Evolutionary conservation across 2,113 vertebrate species (phyloP), one percentile per base, ranked within the genome.

Genomic region (western clawed frog (Xenopus tropicalis)): DNA sequence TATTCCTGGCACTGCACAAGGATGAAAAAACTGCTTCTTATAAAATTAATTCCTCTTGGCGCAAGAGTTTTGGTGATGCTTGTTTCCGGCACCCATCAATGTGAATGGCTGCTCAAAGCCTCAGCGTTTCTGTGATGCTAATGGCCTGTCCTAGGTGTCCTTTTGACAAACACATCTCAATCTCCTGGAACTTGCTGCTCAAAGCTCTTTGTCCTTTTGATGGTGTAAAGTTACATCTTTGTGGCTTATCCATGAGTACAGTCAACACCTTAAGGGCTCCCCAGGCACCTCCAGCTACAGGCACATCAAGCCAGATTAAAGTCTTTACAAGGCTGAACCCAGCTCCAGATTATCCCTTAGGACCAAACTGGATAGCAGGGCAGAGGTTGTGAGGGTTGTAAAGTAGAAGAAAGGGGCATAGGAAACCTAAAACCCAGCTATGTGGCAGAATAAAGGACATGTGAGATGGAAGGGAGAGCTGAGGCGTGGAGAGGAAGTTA

Each of bases 401-500:
- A 52, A 62, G 16, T 17, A 62, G 72, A 51, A 61, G 16, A 59
- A 51, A 59, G 59, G 58, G 73, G 46, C 25, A 51, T 4, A 44
- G 43, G 73, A 56, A 76, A 76, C 73, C 66, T 63, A 63, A 76
- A 69, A 76, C 73, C 66, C n/a, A 22, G 73, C 52, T 62, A 69
- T 76, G 61, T 69, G 48, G 11, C 14, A 21, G 65, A 76, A 76
- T 76, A 76, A 69, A 76, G 48, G 73, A 76, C 59, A 69, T 63
- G 57, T 76, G 73, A 76, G 58, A 63, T 42, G 73, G 58, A 16
- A 68, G 59, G 58, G 73, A 56, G 66, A 69, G 66, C 42, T 61
- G 73, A 63, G 59, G 73, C 58, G 24, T 74, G 72, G 54, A 74
- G 72, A 74, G 72, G 63, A 74, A 74, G 64, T 67, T 73, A 63